Evolutionary conservation across 2,113 vertebrate species (phyloP), one percentile per base, ranked within the genome.

Genomic region (Eulemur rufifrons): DNA sequence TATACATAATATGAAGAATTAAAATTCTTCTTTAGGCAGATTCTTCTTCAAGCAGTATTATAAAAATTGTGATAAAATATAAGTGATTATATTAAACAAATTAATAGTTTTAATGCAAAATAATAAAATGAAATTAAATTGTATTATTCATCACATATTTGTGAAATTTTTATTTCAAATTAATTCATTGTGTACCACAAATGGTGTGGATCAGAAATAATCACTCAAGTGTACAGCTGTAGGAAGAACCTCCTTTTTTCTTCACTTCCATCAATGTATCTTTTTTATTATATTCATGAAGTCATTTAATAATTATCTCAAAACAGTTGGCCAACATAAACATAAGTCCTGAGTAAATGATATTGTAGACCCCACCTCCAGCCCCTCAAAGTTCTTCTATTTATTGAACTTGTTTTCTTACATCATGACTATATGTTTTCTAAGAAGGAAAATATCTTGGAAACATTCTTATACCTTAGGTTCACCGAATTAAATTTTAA

Each of bases 141-240:
- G 3, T 64, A 20, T 64, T 78, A 63, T 45, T 47, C 8, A 5
- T 66, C 66, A 37, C 2, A 18, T 47, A 17, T 61, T 37, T 32
- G 52, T 25, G 56, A 15, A 64, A 23, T 54, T 45, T 18, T 83
- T 85, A 93, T 84, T 93, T 52, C 37, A 71, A 83, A 59, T 54
- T 39, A 92, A 52, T 42, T 59, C 8, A 68, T 32, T 34, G 2
- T 42, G 6, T 27, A 47, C 0, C 42, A 29, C 14, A 87, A 64
- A 10, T 80, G 12, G 45, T 54, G 39, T 61, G 37, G 4, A 73
- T 69, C 27, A 92, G 29, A 80, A 71, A 68, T 32, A 73, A 86
- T 42, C 25, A 34, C 4, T 1, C 0, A 61, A 54, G 6, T 77
- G 1, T 50, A 63, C 27, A 5, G 23, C n/a, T 29, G 3, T n/a